Conservation (phyloP, 2,797 vertebrate species). For the Dendrocincla fuliginosa region DNA sequence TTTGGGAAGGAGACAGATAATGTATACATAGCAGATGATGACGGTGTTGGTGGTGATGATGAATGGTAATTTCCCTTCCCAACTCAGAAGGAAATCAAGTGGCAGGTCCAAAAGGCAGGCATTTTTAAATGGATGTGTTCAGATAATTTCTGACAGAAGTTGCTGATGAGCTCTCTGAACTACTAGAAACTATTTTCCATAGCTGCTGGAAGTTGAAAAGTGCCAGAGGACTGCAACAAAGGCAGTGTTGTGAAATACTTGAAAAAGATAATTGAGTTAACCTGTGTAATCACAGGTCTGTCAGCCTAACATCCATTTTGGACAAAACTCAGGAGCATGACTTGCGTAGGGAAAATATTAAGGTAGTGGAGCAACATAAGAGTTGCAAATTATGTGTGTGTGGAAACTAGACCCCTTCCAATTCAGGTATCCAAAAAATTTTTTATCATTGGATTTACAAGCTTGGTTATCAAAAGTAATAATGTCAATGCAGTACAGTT, state of each 20-base stretch:
- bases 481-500: neutral
- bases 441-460: neutral
- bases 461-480: neutral
- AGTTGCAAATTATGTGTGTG: neutral
- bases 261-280: neutral
- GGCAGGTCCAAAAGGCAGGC: slow-evolving; percentile 4
- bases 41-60: slow-evolving; percentile 15
- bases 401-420: neutral
- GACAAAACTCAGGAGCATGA: neutral
- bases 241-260: neutral
- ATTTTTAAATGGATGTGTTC: slow-evolving; percentile 1
- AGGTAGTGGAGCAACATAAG: neutral
- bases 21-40: slow-evolving; percentile 24
- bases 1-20: neutral
- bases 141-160: slow-evolving; percentile 17
- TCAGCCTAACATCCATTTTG: neutral
- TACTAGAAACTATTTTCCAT: neutral
- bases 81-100: slow-evolving; percentile 48
- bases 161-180: neutral
- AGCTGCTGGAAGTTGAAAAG: neutral
- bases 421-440: neutral
- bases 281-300: neutral
- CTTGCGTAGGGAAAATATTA: neutral
- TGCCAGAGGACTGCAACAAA: neutral
- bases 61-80: slow-evolving; percentile 25